Evolutionary conservation across 2,113 vertebrate genomes (phyloP).

Genomic region (Numenius arquata): DNA sequence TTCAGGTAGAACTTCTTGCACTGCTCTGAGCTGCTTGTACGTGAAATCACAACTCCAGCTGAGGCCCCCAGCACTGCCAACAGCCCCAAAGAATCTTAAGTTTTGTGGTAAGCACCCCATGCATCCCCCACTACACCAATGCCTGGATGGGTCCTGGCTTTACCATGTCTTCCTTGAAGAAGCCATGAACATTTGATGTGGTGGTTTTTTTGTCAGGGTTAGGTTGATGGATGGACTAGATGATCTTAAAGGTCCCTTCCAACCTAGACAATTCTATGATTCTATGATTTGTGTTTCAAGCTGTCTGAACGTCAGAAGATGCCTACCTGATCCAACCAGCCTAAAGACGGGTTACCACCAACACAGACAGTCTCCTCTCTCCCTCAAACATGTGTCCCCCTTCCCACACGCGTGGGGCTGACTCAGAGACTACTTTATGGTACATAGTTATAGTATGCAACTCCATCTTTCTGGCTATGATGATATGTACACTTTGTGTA

Average conservation of each 20-base stretch:
- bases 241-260: too few species aligned
- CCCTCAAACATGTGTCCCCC: background rate
- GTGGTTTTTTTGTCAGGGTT: too few species aligned
- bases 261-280: too few species aligned
- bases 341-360: background rate
- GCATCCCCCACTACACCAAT: fast-evolving
- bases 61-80: background rate
- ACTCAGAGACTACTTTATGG: background rate
- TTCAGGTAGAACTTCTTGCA: background rate
- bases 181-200: background rate
- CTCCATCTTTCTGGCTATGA: background rate
- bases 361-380: background rate
- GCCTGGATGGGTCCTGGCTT: background rate
- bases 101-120: background rate
- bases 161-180: fast-evolving
- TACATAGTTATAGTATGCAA: background rate
- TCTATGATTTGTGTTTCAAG: background rate
- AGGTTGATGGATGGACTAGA: too few species aligned
- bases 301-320: background rate
- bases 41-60: background rate
- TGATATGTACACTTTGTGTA: background rate
- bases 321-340: background rate
- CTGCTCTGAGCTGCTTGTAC: fast-evolving
- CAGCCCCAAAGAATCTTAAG: background rate
- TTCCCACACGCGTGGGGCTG: fast-evolving